Conservation (phyloP, 2,113 vertebrate species). For the Tragelaphus strepsiceros region DNA sequence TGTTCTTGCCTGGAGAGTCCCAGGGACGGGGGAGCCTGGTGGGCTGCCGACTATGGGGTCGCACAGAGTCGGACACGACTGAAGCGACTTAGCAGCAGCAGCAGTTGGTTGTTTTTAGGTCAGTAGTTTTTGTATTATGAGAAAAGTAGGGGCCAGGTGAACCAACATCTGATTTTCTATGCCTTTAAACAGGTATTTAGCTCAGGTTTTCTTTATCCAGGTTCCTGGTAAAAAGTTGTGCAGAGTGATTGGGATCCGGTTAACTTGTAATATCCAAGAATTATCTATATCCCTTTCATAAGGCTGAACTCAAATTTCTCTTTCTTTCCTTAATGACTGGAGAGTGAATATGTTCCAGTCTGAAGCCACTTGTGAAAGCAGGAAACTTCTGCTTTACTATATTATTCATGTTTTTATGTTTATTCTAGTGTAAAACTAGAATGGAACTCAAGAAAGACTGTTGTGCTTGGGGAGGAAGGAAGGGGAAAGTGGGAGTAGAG, state of each 20-base stretch:
- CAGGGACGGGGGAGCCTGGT: too few species aligned
- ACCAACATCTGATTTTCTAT: background rate
- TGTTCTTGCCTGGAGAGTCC: too few species aligned
- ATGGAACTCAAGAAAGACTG: background rate
- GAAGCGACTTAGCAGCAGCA: too few species aligned
- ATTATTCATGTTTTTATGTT: background rate
- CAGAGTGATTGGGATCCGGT: background rate
- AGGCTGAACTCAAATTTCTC: slow-evolving; percentile 1
- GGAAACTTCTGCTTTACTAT: background rate
- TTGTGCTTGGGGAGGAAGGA: background rate
- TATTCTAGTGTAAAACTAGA: slow-evolving; percentile 26
- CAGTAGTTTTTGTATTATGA: background rate
- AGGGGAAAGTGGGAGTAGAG: background rate
- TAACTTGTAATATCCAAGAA: background rate
- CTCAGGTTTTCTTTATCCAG: slow-evolving; percentile 6
- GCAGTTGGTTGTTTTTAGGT: background rate
- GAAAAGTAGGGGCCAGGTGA: background rate
- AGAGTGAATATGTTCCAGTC: background rate
- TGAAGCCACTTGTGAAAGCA: slow-evolving; percentile 26
- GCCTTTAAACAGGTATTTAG: background rate
- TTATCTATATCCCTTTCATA: background rate
- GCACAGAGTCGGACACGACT: too few species aligned
- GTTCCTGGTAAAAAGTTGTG: background rate
- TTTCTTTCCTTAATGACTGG: slow-evolving; percentile 22
- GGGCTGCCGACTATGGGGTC: too few species aligned